A percentile compares a stretch with the other conserved stretches of the same genome.
Evolutionary conservation across 1,140 invertebrate genomes (phyloP).

Genomic region (Subanguina moxae): DNA sequence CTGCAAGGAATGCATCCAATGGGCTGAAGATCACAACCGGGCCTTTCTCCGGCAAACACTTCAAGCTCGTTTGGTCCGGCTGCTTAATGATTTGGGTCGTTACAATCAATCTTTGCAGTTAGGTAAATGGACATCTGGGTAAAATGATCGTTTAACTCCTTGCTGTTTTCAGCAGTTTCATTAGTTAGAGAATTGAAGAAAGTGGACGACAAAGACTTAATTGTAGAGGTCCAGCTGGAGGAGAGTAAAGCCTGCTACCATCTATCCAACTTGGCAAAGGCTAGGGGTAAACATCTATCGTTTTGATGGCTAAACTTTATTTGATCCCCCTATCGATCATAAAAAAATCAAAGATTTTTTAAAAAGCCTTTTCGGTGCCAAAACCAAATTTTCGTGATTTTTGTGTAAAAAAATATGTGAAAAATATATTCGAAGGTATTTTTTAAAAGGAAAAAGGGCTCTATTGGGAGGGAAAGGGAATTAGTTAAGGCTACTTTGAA

Average conservation of each 20-base stretch:
- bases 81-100: conserved; percentile 51
- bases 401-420: too few species aligned
- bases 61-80: conserved; percentile 65
- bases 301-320: too few species aligned
- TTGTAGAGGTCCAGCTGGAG: conserved; percentile 88
- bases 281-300: conserved; percentile 68
- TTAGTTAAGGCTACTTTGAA: too few species aligned
- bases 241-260: conserved; percentile 99
- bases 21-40: conserved; percentile 93
- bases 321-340: too few species aligned
- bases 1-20: conserved; percentile 93
- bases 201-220: conserved; percentile 94
- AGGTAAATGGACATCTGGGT: conserved; percentile 23
- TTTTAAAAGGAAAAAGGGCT: too few species aligned
- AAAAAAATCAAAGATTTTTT: too few species aligned
- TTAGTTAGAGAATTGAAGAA: conserved; percentile 93
- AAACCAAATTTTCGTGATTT: conserved; percentile 50
- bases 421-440: too few species aligned
- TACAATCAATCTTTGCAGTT: conserved; percentile 45
- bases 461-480: too few species aligned
- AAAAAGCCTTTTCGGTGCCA: too few species aligned
- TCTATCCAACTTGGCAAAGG: conserved; percentile 89
- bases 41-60: conserved; percentile 93
- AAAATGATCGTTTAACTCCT: too few species aligned
- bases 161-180: conserved; percentile 65